Percentiles rank a stretch among this genome's conserved stretches.
These are phyloP conservation scores for Falcaria lacertinaria DNA, from an alignment of 2,888 invertebrate genomes.

Conservation along the genomic window DNA sequence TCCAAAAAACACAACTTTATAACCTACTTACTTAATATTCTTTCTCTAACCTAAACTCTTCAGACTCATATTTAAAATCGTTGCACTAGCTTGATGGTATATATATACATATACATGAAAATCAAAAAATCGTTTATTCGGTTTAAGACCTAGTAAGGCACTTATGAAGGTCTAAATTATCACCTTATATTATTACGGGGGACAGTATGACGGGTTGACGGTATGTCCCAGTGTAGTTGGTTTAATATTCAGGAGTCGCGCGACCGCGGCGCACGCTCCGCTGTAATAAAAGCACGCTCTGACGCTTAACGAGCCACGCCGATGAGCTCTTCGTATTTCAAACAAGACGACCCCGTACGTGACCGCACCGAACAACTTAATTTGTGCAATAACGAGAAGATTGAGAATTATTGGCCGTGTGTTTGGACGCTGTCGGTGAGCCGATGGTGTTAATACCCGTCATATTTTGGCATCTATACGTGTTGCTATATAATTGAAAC, in stretches of 20 bases:
- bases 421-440: conserved; percentile 14
- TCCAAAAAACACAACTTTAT: too few species aligned
- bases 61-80: too few species aligned
- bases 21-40: too few species aligned
- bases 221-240: conserved; percentile 65
- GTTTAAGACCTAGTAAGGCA: too few species aligned
- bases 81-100: too few species aligned
- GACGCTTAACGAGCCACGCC: conserved; percentile 74
- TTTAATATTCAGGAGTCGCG: conserved; percentile 74
- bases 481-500: too few species aligned
- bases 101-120: too few species aligned
- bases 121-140: too few species aligned
- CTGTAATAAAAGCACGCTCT: conserved; percentile 77
- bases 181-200: conserved; percentile 51
- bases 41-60: too few species aligned
- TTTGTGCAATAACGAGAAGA: conserved; percentile 59
- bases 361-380: conserved; percentile 64
- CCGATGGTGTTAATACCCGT: not conserved
- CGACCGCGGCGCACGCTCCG: conserved; percentile 63
- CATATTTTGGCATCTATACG: too few species aligned
- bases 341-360: conserved; percentile 71
- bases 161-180: too few species aligned
- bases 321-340: conserved; percentile 77
- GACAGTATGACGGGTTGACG: conserved; percentile 60
- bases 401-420: conserved; percentile 60